Percentiles rank a stretch among this genome's conserved stretches.
phyloP scores from a whole-genome alignment of 2,888 invertebrate genomes.

The Prenolepis imparis region DNA sequence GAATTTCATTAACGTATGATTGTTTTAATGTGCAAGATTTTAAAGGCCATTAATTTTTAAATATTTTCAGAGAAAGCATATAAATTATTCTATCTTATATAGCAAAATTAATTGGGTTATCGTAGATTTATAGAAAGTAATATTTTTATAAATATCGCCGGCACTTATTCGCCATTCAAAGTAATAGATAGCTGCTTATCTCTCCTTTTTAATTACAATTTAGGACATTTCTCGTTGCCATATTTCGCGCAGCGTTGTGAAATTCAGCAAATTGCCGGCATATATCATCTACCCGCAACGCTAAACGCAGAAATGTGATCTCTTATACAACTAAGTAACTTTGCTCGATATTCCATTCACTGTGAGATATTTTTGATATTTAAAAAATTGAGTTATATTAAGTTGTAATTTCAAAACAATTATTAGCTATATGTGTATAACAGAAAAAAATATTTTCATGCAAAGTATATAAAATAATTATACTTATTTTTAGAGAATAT shows the following conservation, averaged over 20 bases:
- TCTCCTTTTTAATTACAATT: constrained; percentile 7
- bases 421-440: not conserved
- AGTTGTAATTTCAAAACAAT: not conserved
- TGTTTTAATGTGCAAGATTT: not conserved
- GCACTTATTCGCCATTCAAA: not conserved
- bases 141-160: not conserved
- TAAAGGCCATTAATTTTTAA: not conserved
- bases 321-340: not conserved
- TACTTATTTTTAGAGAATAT: not conserved
- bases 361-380: not conserved
- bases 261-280: constrained; percentile 40
- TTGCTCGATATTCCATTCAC: constrained; percentile 16
- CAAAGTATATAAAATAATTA: not conserved
- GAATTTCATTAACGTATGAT: not conserved
- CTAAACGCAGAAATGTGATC: constrained; percentile 33
- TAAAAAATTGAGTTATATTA: not conserved
- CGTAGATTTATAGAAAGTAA: not conserved
- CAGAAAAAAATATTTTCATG: not conserved
- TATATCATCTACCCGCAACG: constrained; percentile 21
- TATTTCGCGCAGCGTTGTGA: constrained; percentile 23
- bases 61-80: not conserved
- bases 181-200: constrained; percentile 31
- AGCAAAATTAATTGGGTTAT: not conserved
- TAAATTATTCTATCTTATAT: not conserved
- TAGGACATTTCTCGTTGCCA: constrained; percentile 2